Base-by-base conservation (phyloP, 2,888 invertebrate genomes). In the Tuta absoluta region DNA sequence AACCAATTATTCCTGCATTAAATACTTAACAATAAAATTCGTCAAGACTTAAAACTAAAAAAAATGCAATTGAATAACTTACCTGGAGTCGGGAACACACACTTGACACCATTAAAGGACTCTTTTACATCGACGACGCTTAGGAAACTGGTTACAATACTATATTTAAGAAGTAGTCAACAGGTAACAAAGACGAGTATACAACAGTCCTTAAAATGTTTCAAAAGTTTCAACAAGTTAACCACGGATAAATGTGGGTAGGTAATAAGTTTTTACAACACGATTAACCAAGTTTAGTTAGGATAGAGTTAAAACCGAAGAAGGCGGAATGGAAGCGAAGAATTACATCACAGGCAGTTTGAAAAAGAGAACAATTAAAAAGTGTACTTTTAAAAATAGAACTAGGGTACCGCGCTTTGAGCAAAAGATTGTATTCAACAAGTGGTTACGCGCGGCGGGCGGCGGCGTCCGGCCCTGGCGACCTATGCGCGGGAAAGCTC, bases 211-310 rank as follows among this genome's bases (percentile, higher is more conserved):
- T 75, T 86, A 89, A 33, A 87, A 90, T 84, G 86, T 87, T 80
- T 87, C 81, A 84, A 89, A 89, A 89, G 86, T 86, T 88, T 83
- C 83, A 89, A 89, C 89, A 87, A 86, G 81, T 84, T 78, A 77
- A 79, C 74, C 79, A 80, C 77, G 79, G 71, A 69, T 76, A 75
- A 68, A 69, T 67, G 68, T 75, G 77, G 75, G 75, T 19, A 38
- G 75, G 75, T 19, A 38, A 37, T 58, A 56, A 12, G 37, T 58
- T 37, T 37, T 21, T 62, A 53, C 72, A 79, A 83, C 72, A 82
- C 76, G 72, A 78, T 78, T 89, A 82, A 80, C 74, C 71, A 82
- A 82, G 81, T 76, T 77, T 81, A 80, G 77, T 74, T 67, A 76
- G 79, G 74, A 77, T 56, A 71, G 69, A 74, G 74, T 76, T 64